Base-by-base conservation (phyloP, 1,140 invertebrate genomes). In the Sinonovacula constricta region DNA sequence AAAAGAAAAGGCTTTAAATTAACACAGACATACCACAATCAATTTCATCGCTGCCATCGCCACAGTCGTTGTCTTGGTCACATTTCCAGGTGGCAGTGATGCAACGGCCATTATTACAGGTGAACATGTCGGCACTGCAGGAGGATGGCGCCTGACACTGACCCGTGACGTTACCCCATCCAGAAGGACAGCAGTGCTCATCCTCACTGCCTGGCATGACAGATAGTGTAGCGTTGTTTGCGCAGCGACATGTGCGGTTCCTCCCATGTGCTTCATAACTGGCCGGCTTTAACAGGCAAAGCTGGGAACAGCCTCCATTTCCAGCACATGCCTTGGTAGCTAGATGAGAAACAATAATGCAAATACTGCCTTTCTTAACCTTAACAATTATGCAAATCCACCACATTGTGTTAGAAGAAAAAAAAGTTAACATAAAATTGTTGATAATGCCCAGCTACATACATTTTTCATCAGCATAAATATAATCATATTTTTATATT, bases 21-120 rank as follows among this genome's bases (percentile, higher is more conserved):
- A n/a, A n/a, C 51, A 31, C 28, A 24, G 34, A 80, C 85, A 66
- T 79, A 84, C 82, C 39, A 81, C 86, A 87, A 45, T 85, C 72
- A 0, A 49, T 12, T 65, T 88, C 86, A 81, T 88, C 88, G 53
- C 80, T 77, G 86, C 95, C 95, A 69, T 88, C 87, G 10, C 57
- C 39, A 72, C 87, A 88, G 51, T 88, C 87, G 56, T 85, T 66
- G 49, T 87, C 85, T 28, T 70, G 51, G 36, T 88, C 86, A 82
- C 87, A 88, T 18, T 45, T 56, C 85, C 84, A 87, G 0, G 57
- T 54, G 0, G 28, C 5, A 2, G 83, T 72, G 24, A 90, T 87
- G 83, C 89, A 90, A 1, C 74, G 72, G 4, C 81, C 53, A 49
- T 62, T 77, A 24, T 39, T 22, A 49, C 74, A 77, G 3, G 33